Evolutionary conservation across 1,140 invertebrate species (phyloP), one percentile per base, ranked within the genome.

Genomic region (Eueides isabella): DNA sequence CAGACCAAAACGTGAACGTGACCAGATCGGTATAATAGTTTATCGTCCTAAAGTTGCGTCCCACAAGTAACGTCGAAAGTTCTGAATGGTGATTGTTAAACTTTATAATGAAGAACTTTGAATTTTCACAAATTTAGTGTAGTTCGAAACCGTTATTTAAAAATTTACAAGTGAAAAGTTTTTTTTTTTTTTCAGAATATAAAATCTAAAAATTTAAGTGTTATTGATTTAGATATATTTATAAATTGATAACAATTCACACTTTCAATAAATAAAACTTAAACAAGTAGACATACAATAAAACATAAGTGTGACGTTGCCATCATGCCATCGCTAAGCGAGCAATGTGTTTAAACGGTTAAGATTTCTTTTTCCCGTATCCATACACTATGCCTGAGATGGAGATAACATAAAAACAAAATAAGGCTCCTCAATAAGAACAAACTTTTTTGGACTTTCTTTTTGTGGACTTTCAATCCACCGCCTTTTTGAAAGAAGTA

Each of bases 11-110:
- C 48, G n/a, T n/a, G n/a, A n/a, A n/a, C n/a, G 48, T 55, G 48
- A 55, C 48, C 19, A 12, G 48, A 23, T 55, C 23, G 48, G 48
- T 44, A 11, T 55, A 55, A 55, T 55, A 55, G 48, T 55, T 55
- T 55, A 55, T 55, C 7, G 7, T 11, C 48, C 11, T 0, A 55
- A 55, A 55, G 19, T 55, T 55, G 48, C 0, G 23, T 55, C 26
- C 48, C 2, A 55, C n/a, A 55, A 26, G 48, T 55, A 55, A 55
- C 12, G 48, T 55, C 2, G 19, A 12, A 55, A 23, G 9, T 55
- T 23, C 19, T 12, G 2, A 55, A 55, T 55, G 19, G 19, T 26
- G 23, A 55, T 55, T 55, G 2, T 55, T 23, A 23, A 55, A 55
- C 9, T 55, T 55, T 55, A 23, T 55, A 55, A 23, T 11, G 44